A percentile compares a stretch with the other conserved stretches of the same genome.
These are phyloP conservation scores for Elephas maximus DNA, from an alignment of 2,113 vertebrate genomes.

Conservation along the genomic window DNA sequence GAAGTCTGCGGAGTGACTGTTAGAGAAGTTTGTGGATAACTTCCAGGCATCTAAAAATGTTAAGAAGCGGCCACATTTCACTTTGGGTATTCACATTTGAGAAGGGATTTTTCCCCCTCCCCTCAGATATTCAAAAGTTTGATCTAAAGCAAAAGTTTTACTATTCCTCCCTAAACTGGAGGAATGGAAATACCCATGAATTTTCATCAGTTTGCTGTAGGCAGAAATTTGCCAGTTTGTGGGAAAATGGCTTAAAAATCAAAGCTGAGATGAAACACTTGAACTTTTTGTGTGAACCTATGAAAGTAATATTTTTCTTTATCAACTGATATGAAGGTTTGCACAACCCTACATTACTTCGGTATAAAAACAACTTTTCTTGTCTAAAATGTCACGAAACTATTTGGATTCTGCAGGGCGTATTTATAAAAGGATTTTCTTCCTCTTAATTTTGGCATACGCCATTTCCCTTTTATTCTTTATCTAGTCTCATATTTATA, in stretches of 20 bases:
- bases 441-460: conserved; percentile 68
- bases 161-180: conserved; percentile 81
- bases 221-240: conserved; percentile 84
- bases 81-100: conserved; percentile 83
- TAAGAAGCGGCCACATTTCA: conserved; percentile 84
- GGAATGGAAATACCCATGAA: conserved; percentile 84
- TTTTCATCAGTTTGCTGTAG: conserved; percentile 86
- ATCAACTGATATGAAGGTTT: conserved; percentile 81
- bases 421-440: neutral
- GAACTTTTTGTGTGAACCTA: conserved; percentile 83
- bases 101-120: conserved; percentile 65
- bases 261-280: conserved; percentile 84
- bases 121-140: conserved; percentile 84
- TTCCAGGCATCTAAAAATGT: conserved; percentile 85
- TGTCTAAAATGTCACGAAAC: conserved; percentile 73
- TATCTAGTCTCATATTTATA: conserved; percentile 62
- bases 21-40: conserved; percentile 85
- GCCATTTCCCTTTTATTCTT: conserved; percentile 39
- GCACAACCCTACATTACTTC: conserved; percentile 75
- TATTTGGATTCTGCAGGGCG: conserved; percentile 66
- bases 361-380: conserved; percentile 73
- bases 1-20: conserved; percentile 82
- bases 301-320: conserved; percentile 85
- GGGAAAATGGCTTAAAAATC: conserved; percentile 84
- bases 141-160: conserved; percentile 85